Conservation (phyloP, 2,888 invertebrate genomes). For the Cyaniris semiargus region DNA sequence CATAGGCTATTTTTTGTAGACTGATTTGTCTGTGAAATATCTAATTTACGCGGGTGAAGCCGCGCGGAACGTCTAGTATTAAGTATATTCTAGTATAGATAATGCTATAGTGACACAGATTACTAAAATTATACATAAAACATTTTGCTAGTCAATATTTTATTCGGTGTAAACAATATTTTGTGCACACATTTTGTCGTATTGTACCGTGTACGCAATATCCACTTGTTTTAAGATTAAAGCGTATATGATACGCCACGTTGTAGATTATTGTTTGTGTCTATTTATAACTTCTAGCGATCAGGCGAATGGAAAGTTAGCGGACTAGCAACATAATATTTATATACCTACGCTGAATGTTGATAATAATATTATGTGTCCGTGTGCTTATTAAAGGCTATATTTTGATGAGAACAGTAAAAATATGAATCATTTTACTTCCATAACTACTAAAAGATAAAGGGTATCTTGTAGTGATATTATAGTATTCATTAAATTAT, state of each 20-base stretch:
- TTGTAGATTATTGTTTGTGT: constrained; percentile 56
- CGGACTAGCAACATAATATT: constrained; percentile 64
- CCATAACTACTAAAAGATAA: not conserved
- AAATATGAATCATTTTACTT: not conserved
- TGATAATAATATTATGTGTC: constrained; percentile 40
- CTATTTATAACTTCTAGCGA: constrained; percentile 69
- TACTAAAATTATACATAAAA: not conserved
- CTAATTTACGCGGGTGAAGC: too few relatives aligned
- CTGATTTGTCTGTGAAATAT: too few relatives aligned
- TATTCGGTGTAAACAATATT: not conserved
- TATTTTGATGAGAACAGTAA: not conserved
- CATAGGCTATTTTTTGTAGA: too few relatives aligned
- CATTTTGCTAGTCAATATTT: not conserved
- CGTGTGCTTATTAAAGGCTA: constrained; percentile 37
- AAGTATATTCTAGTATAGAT: too few relatives aligned
- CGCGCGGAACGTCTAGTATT: too few relatives aligned
- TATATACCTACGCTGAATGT: constrained; percentile 43
- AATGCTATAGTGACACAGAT: not conserved
- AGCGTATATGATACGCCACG: constrained; percentile 59
- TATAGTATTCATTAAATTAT: not conserved
- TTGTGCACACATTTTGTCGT: not conserved
- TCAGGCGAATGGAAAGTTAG: constrained; percentile 73
- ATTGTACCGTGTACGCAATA: constrained; percentile 19
- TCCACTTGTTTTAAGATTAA: constrained; percentile 39
- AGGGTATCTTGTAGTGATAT: not conserved